A percentile compares a stretch with the other conserved stretches of the same genome.
Evolutionary conservation across 1,140 invertebrate genomes (phyloP).

Genomic region (Procambarus clarkii): DNA sequence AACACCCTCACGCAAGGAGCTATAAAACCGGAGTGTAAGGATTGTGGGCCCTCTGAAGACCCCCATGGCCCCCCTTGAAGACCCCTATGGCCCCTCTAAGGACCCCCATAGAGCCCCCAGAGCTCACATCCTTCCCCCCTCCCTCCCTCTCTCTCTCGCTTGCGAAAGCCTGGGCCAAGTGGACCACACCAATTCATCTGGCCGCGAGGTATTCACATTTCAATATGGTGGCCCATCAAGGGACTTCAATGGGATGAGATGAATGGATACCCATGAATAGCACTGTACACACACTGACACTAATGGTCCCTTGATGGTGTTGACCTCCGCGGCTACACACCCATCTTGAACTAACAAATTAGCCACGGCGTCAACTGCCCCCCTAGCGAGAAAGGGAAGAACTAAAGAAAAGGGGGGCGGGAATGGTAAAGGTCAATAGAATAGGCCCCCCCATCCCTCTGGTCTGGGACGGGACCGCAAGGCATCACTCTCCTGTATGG

Average conservation of each 20-base stretch:
- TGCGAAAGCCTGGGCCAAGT: not conserved
- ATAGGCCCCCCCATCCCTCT: not conserved
- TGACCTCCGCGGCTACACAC: slow-evolving; percentile 25
- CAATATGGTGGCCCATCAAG: slow-evolving; percentile 30
- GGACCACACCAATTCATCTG: slow-evolving; percentile 11
- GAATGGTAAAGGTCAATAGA: not conserved
- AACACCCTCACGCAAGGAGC: too few relatives aligned
- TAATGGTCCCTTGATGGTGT: slow-evolving; percentile 48
- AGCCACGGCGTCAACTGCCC: slow-evolving; percentile 32
- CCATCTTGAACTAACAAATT: slow-evolving; percentile 46
- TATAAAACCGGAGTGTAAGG: too few relatives aligned
- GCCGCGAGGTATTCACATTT: slow-evolving; percentile 12
- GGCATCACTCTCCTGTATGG: not conserved
- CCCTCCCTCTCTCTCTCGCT: not conserved
- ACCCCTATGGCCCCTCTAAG: too few relatives aligned
- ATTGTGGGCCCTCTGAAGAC: too few relatives aligned
- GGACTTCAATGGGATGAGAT: slow-evolving; percentile 24
- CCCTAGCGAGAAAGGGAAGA: slow-evolving; percentile 16
- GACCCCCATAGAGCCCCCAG: not conserved
- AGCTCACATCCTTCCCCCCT: not conserved
- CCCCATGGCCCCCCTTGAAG: too few relatives aligned
- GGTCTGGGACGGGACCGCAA: not conserved
- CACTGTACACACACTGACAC: slow-evolving; percentile 36
- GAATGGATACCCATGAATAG: slow-evolving; percentile 43
- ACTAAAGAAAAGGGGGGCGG: slow-evolving; percentile 5